phyloP scores from a whole-genome alignment of 1,140 invertebrate species.

The Pectinophora gossypiella region DNA sequence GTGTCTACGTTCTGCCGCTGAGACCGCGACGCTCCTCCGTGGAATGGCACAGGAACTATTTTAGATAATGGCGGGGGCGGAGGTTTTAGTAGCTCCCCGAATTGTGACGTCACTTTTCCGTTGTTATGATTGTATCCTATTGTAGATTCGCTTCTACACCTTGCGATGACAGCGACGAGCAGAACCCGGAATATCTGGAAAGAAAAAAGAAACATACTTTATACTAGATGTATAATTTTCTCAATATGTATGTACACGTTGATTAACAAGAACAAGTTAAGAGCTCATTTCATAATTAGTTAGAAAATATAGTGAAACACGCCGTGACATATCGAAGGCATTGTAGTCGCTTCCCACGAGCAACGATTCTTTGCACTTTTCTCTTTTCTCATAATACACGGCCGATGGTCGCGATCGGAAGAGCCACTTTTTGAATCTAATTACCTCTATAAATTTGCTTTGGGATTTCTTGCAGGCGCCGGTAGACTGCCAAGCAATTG shows the following conservation, averaged over 20 bases:
- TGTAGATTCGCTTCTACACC: conserved; percentile 37
- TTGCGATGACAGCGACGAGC: conserved; percentile 31
- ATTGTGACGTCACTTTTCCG: conserved; percentile 33
- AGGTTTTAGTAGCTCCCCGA: conserved; percentile 51
- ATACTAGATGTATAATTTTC: neutral
- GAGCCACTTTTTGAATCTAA: conserved; percentile 28
- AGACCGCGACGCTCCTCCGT: conserved; percentile 35
- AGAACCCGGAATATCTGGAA: conserved; percentile 56
- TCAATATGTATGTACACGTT: neutral
- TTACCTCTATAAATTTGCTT: conserved; percentile 18
- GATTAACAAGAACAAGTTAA: conserved; percentile 9
- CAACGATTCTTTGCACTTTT: conserved; percentile 64
- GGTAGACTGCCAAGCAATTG: neutral
- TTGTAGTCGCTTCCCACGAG: conserved; percentile 58
- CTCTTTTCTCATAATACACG: conserved; percentile 61
- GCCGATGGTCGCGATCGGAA: conserved; percentile 39
- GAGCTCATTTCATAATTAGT: conserved; percentile 43
- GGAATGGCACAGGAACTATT: conserved; percentile 57
- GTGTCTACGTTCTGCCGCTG: conserved; percentile 38
- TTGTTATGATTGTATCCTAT: conserved; percentile 29
- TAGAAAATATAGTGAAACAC: conserved; percentile 62
- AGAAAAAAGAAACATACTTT: conserved; percentile 10
- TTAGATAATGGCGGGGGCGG: conserved; percentile 40
- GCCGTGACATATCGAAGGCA: conserved; percentile 43
- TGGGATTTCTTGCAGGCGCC: neutral